A percentile compares a stretch with the other conserved stretches of the same genome.
phyloP scores from a whole-genome alignment of 2,113 vertebrate species.

The Lontra canadensis region DNA sequence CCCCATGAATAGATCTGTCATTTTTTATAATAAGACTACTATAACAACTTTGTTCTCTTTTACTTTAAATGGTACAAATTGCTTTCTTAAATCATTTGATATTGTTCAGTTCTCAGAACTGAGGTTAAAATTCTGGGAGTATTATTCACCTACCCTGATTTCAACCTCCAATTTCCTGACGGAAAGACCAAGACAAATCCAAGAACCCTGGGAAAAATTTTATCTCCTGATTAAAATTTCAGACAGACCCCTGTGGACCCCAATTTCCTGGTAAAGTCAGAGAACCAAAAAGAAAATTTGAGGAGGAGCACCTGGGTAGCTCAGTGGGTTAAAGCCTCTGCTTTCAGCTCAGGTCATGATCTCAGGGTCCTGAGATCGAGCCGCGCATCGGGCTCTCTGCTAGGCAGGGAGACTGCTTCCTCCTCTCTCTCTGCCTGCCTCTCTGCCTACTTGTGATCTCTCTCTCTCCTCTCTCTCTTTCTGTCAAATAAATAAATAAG shows the following conservation, averaged over 20 bases:
- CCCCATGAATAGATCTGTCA: conserved; percentile 52
- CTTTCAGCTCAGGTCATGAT: too few species aligned
- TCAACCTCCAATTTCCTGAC: neutral
- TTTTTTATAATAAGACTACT: neutral
- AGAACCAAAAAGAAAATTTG: conserved; percentile 23
- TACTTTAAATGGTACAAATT: neutral
- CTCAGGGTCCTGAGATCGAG: too few species aligned
- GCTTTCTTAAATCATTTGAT: neutral
- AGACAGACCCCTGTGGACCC: neutral
- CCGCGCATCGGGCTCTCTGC: too few species aligned
- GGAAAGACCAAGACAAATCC: neutral
- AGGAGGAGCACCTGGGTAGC: neutral
- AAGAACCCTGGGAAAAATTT: neutral
- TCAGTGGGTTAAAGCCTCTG: too few species aligned
- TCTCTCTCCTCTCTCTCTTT: too few species aligned
- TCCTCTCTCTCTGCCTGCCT: too few species aligned
- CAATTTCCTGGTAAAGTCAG: neutral
- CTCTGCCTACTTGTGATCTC: too few species aligned
- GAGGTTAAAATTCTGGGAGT: neutral
- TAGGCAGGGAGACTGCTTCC: too few species aligned
- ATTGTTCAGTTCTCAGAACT: neutral
- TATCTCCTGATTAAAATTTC: neutral
- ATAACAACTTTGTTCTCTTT: neutral
- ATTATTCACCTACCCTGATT: neutral
- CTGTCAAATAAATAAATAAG: too few species aligned